Evolutionary conservation across 2,888 invertebrate species (phyloP).

Genomic region (Erynnis tages): DNA sequence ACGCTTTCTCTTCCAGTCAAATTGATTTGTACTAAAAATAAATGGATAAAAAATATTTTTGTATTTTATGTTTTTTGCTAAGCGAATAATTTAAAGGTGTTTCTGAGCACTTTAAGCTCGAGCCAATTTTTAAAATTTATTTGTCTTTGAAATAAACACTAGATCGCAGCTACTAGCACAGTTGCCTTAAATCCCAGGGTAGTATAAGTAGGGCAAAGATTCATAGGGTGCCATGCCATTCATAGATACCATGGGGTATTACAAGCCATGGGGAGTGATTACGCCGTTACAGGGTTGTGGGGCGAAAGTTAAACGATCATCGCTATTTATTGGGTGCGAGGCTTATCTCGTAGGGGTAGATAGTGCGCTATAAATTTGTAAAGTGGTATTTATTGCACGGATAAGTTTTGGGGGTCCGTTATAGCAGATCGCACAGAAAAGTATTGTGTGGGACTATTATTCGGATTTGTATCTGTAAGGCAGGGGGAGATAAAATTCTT

Average conservation of each 20-base stretch:
- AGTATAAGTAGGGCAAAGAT: slow-evolving; percentile 24
- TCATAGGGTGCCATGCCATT: slow-evolving; percentile 23
- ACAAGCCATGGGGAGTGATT: slow-evolving; percentile 20
- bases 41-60: too few relatives aligned
- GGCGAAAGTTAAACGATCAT: slow-evolving; percentile 32
- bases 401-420: background rate
- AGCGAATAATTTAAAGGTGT: too few relatives aligned
- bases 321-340: slow-evolving; percentile 39
- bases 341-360: slow-evolving; percentile 26
- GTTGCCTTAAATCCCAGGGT: slow-evolving; percentile 19
- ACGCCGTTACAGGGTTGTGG: slow-evolving; percentile 20
- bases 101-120: too few relatives aligned
- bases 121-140: too few relatives aligned
- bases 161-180: background rate
- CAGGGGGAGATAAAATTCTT: too few relatives aligned
- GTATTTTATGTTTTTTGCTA: too few relatives aligned
- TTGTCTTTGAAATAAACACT: too few relatives aligned
- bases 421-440: background rate
- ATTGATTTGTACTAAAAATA: too few relatives aligned
- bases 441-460: too few relatives aligned
- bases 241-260: slow-evolving; percentile 23
- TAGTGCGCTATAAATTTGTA: slow-evolving; percentile 19
- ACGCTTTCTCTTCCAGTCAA: too few relatives aligned
- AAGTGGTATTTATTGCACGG: slow-evolving; percentile 13
- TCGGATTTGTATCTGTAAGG: too few relatives aligned